phyloP scores from a whole-genome alignment of 37 sponge, comb jelly and placozoan species.

The Spongilla lacustris region DNA sequence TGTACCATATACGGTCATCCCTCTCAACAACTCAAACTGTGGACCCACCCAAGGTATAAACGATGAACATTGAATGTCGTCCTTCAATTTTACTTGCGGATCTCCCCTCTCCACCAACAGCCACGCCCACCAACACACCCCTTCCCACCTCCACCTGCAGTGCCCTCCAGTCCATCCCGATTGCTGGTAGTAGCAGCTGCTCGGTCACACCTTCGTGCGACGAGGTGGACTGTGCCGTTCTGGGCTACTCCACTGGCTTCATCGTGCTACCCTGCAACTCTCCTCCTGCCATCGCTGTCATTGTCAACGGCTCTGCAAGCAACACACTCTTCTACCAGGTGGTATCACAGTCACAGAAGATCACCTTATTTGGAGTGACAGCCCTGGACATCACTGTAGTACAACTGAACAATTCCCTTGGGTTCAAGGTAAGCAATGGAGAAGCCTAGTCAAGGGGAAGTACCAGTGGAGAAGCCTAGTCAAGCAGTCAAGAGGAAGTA shows the following conservation, averaged over 20 bases:
- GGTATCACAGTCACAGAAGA: background rate
- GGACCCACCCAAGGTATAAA: background rate
- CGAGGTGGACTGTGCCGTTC: background rate
- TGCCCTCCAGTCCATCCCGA: background rate
- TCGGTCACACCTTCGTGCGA: background rate
- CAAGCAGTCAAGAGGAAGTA: too few species aligned
- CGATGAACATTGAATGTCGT: too few species aligned
- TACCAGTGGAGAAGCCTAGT: too few species aligned
- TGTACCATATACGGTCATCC: background rate
- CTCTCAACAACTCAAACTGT: background rate
- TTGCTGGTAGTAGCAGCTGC: background rate
- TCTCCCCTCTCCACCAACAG: too few species aligned
- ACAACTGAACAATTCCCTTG: background rate
- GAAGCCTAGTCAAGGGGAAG: too few species aligned
- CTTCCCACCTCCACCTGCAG: background rate
- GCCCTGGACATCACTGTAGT: background rate
- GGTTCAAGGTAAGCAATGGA: background rate
- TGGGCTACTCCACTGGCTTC: background rate
- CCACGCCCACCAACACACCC: background rate
- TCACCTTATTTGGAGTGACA: background rate
- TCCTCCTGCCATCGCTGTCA: background rate
- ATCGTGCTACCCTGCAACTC: background rate
- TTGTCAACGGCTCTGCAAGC: background rate
- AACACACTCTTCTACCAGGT: background rate
- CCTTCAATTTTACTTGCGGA: too few species aligned